A percentile compares a stretch with the other conserved stretches of the same genome.
phyloP scores from a whole-genome alignment of 1,140 invertebrate species.

The Euura saliciscinereae region DNA sequence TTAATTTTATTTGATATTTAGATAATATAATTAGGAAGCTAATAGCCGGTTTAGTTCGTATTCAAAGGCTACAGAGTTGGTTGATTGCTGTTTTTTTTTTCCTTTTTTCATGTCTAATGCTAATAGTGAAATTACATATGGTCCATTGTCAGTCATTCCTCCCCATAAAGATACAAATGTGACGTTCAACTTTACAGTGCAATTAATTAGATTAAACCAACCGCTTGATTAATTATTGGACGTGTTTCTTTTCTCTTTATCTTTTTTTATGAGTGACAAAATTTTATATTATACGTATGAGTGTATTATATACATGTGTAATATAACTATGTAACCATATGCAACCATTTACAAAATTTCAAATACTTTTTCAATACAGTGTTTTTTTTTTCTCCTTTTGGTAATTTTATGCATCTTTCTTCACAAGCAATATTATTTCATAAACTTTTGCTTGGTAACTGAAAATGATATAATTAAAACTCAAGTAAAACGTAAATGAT shows the following conservation, averaged over 20 bases:
- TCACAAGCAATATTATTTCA: background rate
- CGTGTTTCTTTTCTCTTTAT: background rate
- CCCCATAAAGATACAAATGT: background rate
- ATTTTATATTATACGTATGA: background rate
- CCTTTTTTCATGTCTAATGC: background rate
- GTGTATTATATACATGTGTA: background rate
- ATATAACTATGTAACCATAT: slow-evolving; percentile 2
- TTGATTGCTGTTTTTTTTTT: no score
- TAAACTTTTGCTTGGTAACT: background rate
- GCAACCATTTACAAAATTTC: background rate
- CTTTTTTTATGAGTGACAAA: background rate
- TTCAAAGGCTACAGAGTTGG: background rate
- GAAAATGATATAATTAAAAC: background rate
- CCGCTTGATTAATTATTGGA: background rate
- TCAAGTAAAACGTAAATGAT: background rate
- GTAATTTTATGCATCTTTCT: background rate
- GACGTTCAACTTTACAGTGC: slow-evolving; percentile 3
- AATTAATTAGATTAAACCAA: background rate
- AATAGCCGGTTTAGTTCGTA: slow-evolving; percentile 7
- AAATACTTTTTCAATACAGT: background rate
- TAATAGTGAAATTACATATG: background rate
- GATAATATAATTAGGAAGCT: background rate
- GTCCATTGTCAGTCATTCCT: background rate
- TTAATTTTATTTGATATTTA: background rate
- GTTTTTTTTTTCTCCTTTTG: no score